Evolutionary conservation across 2,888 invertebrate genomes (phyloP), one percentile per base, ranked within the genome.

Genomic region (Macaria notata): DNA sequence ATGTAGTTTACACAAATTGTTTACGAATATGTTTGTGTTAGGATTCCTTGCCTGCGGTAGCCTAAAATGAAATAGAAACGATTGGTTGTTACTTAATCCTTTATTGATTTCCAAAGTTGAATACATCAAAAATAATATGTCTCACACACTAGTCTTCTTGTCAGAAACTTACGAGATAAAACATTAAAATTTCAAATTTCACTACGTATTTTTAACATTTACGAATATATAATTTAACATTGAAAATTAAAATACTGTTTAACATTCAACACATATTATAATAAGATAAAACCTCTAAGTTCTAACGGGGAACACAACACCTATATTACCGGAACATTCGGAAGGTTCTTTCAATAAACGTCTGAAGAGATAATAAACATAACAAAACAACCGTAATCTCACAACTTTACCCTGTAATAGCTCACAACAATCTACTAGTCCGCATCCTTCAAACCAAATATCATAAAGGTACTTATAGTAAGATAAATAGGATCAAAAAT

Each of bases 401-500:
- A 73, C 83, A 75, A 69, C 83, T 63, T 73, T 89, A 90, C 90
- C 90, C 90, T 90, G 90, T 89, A 85, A 70, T 76, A 76, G 84
- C 84, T 86, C 85, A 83, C 86, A 85, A 83, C 83, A 72, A 75
- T 76, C 75, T 73, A 67, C 68, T 71, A 73, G 73, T 70, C 64
- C 75, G 61, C 74, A 60, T 69, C 73, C 81, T 76, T 75, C 79
- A 79, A 84, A 84, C 54, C 81, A 81, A 83, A 81, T 81, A 79
- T 79, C 80, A 78, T 86, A 64, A 67, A 59, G 56, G 67, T 62
- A 86, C 84, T 82, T 85, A 86, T 74, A 82, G 79, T 83, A 87
- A 81, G 82, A 83, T 84, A 87, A 79, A 87, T 58, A 87, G 87
- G 88, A 80, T 86, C 84, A 78, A 89, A 89, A 88, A 90, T 89